Evolutionary conservation across 2,113 vertebrate genomes (phyloP), one percentile per base, ranked within the genome.

Genomic region (Cheilinus undulatus): DNA sequence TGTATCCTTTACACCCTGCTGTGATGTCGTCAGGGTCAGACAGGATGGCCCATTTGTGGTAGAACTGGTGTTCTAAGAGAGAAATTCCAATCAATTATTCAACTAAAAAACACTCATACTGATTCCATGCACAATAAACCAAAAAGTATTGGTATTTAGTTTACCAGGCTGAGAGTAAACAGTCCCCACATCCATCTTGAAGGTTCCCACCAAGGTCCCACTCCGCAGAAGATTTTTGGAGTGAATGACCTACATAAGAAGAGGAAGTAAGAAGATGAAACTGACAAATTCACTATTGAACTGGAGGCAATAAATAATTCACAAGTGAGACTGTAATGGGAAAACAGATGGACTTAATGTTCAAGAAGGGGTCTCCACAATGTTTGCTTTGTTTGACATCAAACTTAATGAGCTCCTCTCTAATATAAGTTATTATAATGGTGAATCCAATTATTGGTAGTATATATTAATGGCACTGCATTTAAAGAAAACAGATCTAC

Each of bases 211-310:
- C 84, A 99, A 70, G 0, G 97, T 99, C 50, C 98, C 98, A 0
- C 98, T 99, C 40, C 98, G 93, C 66, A 99, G 86, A 62, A 99
- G 95, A 83, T 99, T 99, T 91, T 99, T 99, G 48, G 98, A 99
- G 88, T 99, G 98, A 75, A 99, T 99, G 32, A 99, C 97, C 97
- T 99, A 45, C 23, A 20, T 19, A 75, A 17, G 19, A 45, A n/a
- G 19, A 45, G 42, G 19, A n/a, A n/a, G 3, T 13, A 38, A 14
- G 12, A 12, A 62, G 32, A 34, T 48, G 23, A 53, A 64, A 69
- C 34, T 53, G 8, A 38, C 1, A 17, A 10, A 34, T 1, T 34
- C 32, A 34, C 32, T 34, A 2, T n/a, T 15, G 36, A 13, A 5
- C 5, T 45, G 38, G 28, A 57, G n/a, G n/a, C 6, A 17, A 19